Conservation (phyloP, 2,888 invertebrate genomes). For the Chymomyza amoena region DNA sequence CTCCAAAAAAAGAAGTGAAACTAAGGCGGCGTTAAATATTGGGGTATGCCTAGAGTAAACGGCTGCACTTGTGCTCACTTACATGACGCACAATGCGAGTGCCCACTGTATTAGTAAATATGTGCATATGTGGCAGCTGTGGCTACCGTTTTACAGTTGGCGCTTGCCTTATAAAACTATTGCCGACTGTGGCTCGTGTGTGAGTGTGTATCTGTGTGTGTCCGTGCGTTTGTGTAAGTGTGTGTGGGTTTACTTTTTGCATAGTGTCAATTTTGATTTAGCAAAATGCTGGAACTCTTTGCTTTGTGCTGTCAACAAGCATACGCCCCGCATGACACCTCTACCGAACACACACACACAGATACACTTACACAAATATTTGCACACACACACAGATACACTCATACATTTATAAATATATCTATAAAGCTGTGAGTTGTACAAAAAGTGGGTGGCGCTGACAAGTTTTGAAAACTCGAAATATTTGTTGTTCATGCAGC, state of each 20-base stretch:
- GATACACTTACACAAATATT: not conserved
- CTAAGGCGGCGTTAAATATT: no score
- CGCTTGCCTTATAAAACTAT: not conserved
- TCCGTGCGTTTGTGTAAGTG: not conserved
- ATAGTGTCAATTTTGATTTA: conserved; percentile 71
- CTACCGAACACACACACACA: conserved; percentile 32
- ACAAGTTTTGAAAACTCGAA: conserved; percentile 54
- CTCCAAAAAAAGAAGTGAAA: no score
- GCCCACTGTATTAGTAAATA: not conserved
- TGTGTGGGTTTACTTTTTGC: conserved; percentile 48
- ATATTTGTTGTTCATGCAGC: conserved; percentile 41
- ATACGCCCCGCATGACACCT: conserved; percentile 49
- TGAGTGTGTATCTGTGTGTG: not conserved
- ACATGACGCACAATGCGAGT: not conserved
- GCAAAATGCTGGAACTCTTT: conserved; percentile 55
- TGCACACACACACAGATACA: conserved; percentile 19
- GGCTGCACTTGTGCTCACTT: no score
- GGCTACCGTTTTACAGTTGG: conserved; percentile 8
- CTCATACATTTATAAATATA: conserved; percentile 7
- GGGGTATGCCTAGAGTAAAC: no score
- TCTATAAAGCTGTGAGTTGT: conserved; percentile 16
- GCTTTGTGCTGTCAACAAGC: conserved; percentile 49
- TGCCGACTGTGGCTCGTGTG: not conserved
- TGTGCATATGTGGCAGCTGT: not conserved
- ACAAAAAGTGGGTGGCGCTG: conserved; percentile 67